Conservation (phyloP, 2,888 invertebrate genomes). For the Hyposoter didymator region DNA sequence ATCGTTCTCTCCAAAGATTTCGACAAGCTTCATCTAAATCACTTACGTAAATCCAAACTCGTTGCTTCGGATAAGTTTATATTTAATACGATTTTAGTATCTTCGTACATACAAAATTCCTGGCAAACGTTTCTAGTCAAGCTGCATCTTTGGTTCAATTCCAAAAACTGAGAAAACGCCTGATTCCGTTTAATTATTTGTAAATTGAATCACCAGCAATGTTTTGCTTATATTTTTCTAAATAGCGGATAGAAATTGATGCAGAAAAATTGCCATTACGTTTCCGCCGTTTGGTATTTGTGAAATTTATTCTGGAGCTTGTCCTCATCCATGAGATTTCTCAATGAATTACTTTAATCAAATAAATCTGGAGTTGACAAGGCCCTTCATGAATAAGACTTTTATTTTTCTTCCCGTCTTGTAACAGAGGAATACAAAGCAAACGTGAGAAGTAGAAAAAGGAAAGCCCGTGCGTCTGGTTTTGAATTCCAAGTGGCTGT, state of each 20-base stretch:
- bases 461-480: constrained; percentile 47
- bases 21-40: background rate
- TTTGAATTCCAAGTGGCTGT: constrained; percentile 66
- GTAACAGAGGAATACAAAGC: constrained; percentile 42
- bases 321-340: background rate
- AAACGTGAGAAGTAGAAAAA: constrained; percentile 35
- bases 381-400: constrained; percentile 37
- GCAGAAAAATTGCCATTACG: background rate
- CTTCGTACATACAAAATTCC: background rate
- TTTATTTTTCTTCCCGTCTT: constrained; percentile 26
- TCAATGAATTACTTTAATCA: background rate
- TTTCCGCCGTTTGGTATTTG: background rate
- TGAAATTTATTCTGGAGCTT: background rate
- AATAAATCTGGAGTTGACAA: constrained; percentile 13
- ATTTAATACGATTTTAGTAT: background rate
- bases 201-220: background rate
- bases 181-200: background rate
- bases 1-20: constrained; percentile 30
- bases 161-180: background rate
- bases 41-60: constrained; percentile 9
- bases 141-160: background rate
- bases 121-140: too few species aligned
- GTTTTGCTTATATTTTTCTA: background rate
- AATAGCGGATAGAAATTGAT: background rate
- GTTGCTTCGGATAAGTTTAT: background rate